These are phyloP conservation scores for Alethe diademata DNA, from an alignment of 2,113 vertebrate species.

Conservation along the genomic window DNA sequence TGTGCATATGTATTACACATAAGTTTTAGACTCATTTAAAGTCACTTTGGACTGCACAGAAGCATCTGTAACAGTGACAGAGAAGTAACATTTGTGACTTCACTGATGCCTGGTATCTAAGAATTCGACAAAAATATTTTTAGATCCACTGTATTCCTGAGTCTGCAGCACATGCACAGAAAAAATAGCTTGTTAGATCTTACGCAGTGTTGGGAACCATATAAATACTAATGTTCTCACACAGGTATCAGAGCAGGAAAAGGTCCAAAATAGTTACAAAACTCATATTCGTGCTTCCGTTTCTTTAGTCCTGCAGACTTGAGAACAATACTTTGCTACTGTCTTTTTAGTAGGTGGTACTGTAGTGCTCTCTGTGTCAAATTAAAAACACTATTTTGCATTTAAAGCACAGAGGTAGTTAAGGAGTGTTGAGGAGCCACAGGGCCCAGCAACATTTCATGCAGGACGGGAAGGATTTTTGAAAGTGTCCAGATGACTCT, in stretches of 20 bases:
- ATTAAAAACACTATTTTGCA: neutral
- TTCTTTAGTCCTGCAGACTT: neutral
- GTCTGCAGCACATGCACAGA: fast-evolving
- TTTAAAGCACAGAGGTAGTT: neutral
- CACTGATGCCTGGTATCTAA: neutral
- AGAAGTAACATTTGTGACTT: neutral
- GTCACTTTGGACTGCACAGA: neutral
- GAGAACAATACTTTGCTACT: neutral
- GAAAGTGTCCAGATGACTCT: neutral
- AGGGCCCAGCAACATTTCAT: neutral
- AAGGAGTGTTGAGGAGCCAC: neutral
- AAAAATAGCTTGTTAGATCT: neutral
- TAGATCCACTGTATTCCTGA: neutral
- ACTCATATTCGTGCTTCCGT: neutral
- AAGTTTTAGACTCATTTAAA: neutral
- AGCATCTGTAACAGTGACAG: neutral
- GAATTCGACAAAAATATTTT: neutral
- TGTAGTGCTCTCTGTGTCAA: neutral
- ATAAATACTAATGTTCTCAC: neutral
- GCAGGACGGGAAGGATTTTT: neutral
- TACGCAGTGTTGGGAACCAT: neutral
- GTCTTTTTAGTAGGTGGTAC: neutral
- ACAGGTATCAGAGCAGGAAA: neutral
- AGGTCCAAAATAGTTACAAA: neutral
- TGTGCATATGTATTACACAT: neutral